phyloP scores from a whole-genome alignment of 2,113 vertebrate species.

The Rhodinocichla rosea region DNA sequence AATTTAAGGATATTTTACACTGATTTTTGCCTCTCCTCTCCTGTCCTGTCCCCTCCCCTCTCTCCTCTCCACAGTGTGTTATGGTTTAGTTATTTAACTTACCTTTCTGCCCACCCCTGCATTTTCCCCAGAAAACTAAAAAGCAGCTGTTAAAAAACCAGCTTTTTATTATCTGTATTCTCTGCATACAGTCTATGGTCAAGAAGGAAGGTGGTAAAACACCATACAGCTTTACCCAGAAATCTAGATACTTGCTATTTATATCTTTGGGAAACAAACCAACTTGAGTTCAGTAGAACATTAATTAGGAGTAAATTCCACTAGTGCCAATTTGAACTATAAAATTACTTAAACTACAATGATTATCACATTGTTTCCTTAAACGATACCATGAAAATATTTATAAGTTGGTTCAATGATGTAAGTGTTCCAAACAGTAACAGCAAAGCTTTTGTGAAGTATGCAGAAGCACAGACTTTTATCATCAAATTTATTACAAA shows the following conservation, averaged over 20 bases:
- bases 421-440: neutral
- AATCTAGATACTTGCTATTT: neutral
- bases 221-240: neutral
- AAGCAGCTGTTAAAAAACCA: neutral
- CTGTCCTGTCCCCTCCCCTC: neutral
- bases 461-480: neutral
- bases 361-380: neutral
- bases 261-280: neutral
- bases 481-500: neutral
- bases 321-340: neutral
- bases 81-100: too few relatives aligned
- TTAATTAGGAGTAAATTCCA: neutral
- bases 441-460: neutral
- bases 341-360: neutral
- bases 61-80: too few relatives aligned
- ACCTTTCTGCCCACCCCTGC: rapidly evolving
- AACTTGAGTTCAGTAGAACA: neutral
- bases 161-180: neutral
- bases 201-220: neutral
- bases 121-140: neutral
- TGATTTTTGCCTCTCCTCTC: neutral
- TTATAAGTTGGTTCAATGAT: neutral
- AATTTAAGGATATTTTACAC: neutral
- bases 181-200: neutral
- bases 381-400: neutral